Conservation (phyloP, 2,113 vertebrate genomes). For the Neotoma lepida region DNA sequence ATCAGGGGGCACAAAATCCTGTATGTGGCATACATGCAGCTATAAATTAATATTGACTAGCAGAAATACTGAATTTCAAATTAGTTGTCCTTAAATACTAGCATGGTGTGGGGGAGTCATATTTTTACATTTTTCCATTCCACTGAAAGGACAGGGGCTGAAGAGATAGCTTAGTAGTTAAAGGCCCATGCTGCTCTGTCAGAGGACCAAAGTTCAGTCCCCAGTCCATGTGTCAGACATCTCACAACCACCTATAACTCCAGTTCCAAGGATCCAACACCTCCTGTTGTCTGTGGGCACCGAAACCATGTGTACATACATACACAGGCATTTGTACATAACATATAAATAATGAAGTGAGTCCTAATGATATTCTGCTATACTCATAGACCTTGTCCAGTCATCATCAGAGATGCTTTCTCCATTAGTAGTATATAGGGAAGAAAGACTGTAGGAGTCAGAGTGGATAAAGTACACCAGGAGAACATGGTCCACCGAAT, state of each 20-base stretch:
- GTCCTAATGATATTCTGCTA: not conserved
- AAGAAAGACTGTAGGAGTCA: not conserved
- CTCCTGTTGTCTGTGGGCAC: not conserved
- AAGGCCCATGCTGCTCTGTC: not conserved
- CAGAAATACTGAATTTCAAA: not conserved
- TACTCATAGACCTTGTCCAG: not conserved
- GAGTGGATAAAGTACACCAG: too few relatives aligned
- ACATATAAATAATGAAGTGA: not conserved
- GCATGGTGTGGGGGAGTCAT: not conserved
- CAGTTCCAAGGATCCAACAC: not conserved
- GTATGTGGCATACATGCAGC: not conserved
- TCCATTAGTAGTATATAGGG: not conserved
- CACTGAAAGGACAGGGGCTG: not conserved
- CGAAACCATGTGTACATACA: not conserved
- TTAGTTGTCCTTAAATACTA: not conserved
- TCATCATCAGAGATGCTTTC: not conserved
- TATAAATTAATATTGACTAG: not conserved
- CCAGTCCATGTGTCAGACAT: not conserved
- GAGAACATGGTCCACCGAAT: not conserved
- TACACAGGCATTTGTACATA: not conserved
- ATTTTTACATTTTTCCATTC: not conserved
- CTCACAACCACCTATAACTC: not conserved
- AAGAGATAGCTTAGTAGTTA: not conserved
- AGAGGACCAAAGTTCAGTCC: not conserved
- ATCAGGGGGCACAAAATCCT: not conserved